Percentiles rank a stretch among this genome's conserved stretches.
phyloP scores from a whole-genome alignment of 2,797 vertebrate species.

The Onychomys arenicola region DNA sequence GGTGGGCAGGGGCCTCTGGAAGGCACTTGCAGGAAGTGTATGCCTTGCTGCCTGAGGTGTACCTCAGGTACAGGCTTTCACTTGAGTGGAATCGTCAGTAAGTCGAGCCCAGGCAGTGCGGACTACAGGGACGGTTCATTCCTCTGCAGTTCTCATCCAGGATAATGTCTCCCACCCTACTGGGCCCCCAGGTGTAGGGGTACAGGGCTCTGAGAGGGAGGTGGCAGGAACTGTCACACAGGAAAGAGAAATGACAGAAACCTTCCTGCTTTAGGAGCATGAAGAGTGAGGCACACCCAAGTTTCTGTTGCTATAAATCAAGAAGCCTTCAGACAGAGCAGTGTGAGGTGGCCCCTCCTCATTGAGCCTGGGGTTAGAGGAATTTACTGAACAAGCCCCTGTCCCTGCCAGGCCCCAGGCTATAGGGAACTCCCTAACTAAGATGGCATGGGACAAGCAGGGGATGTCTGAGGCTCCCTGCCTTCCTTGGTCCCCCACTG shows the following conservation, averaged over 20 bases:
- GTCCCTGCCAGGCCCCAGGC: background rate
- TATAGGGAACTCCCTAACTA: background rate
- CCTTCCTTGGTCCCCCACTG: too few relatives aligned
- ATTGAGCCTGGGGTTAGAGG: conserved; percentile 30
- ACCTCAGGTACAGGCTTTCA: background rate
- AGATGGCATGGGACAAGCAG: background rate
- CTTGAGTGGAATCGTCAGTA: background rate
- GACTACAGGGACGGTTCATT: background rate
- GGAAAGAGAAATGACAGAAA: conserved; percentile 78
- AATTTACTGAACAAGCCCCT: background rate
- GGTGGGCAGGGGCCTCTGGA: background rate
- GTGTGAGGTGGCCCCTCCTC: conserved; percentile 29
- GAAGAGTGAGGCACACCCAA: conserved; percentile 56
- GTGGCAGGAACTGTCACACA: conserved; percentile 69
- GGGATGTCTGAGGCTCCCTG: background rate
- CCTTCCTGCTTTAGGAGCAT: conserved; percentile 41
- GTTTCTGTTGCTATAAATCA: conserved; percentile 81
- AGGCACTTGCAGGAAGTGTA: background rate
- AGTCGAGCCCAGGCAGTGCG: background rate
- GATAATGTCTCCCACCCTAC: background rate
- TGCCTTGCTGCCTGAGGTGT: background rate
- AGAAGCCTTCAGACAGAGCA: background rate
- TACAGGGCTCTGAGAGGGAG: background rate
- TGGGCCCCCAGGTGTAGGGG: background rate
- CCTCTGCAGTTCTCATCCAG: background rate